Base-by-base conservation (phyloP, 2,797 vertebrate genomes). In the Xenopus petersii region DNA sequence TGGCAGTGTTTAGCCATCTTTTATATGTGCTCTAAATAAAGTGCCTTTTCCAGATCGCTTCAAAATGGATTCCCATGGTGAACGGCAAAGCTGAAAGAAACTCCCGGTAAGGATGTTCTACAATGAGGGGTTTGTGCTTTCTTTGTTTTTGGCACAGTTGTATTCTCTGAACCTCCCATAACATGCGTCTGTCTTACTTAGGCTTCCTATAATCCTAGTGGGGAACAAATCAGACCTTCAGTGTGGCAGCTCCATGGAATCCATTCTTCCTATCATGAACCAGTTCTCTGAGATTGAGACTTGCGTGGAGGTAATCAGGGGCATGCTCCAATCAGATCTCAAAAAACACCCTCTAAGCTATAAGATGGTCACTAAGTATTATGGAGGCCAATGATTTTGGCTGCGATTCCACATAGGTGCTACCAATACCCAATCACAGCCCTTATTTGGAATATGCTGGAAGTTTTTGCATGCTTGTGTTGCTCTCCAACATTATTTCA, bases 261-360 rank as follows among this genome's bases (percentile, higher is more conserved):
- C 94, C 62, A 98, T 98, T 77, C 89, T 99, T 72, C 97, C 98
- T 74, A 97, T 99, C 82, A 99, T 99, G 98, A 98, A 97, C 90
- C 96, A 96, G 88, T 99, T 98, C 84, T 97, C 96, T 0, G 98
- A 99, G 89, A 98, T 99, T 0, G 98, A 99, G 90, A 99, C 98
- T 0, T 99, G 96, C 0, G 97, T 99, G 21, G 96, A 99, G 94
- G 98, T 99, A 75, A 82, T 56, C 13, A n/a, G 48, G 3, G 3
- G 33, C 33, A 3, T 36, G 33, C 33, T 4, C 6, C 33, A 36
- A 6, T 36, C 33, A 36, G 33, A 36, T 36, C 21, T 21, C 21
- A 21, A 21, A 21, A 21, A 21, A 21, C 21, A 21, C 21, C n/a
- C n/a, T n/a, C n/a, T 33, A 6, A 6, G 21, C 21, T 21, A 21